Base-by-base conservation (phyloP, 2,113 vertebrate species). In the Cairina moschata region DNA sequence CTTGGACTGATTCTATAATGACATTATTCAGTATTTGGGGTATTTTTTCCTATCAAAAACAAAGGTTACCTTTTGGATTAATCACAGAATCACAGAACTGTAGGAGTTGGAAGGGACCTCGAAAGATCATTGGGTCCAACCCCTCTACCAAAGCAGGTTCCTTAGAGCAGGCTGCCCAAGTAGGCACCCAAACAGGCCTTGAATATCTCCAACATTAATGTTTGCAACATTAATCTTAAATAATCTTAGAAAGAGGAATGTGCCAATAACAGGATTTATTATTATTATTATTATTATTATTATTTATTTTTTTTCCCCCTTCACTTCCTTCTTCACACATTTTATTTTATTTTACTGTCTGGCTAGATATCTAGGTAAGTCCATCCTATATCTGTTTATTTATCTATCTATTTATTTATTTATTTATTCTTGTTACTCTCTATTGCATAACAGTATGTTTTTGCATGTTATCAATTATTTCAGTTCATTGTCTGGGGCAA, bases 231-330 rank as follows among this genome's bases (percentile, higher is more conserved):
- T 26, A 9, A 8, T 38, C 32, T 74, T 60, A 66, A 69, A 50
- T 23, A 50, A 63, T 7, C 9, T 5, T 68, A 56, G 9, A 11
- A 91, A 82, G 36, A 60, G 13, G 20, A 83, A 34, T 42, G 15
- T 32, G 18, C 22, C 66, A 73, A 62, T 11, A 83, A 14, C 8
- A 85, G 14, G 11, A 82, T 71, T 54, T 4, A 59, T 78, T 40
- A 4, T n/a, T 40, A 5, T n/a, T 5, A 2, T 54, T 4, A 59
- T 78, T 40, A 4, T n/a, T 40, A 5, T n/a, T 5, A 2, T 9
- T 22, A 71, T 71, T 52, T 74, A 31, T 8, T 26, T 6, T 40
- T 40, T 2, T 8, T 17, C 71, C 74, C 29, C 11, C 48, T 72
- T 78, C 5, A 8, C 3, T 56, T 75, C 34, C 9, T 71, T 63